Base-by-base conservation (phyloP, 1,140 invertebrate genomes). In the Drosophila saltans region DNA sequence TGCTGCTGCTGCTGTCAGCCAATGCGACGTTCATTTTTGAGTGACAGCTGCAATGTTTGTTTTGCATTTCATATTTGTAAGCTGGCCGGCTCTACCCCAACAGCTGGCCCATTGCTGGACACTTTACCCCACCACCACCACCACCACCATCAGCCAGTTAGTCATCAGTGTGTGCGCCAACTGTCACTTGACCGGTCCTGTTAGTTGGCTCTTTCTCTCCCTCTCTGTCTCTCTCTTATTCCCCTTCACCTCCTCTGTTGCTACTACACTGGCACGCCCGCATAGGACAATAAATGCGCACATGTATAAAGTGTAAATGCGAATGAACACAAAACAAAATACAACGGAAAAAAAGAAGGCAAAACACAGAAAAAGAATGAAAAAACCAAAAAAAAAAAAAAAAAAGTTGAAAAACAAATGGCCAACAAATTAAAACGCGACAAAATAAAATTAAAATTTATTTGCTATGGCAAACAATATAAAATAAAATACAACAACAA, bases 21-120 rank as follows among this genome's bases (percentile, higher is more conserved):
- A 78, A 41, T 82, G 75, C 82, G 75, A 82, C 83, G 72, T 85
- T 88, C 80, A 88, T 86, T 86, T 88, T 88, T 88, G 84, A 88
- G 84, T 89, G 84, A 88, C 84, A 89, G 84, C 84, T 88, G 84
- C 84, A 89, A 88, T 89, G 84, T 89, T 88, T 88, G 77, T 88
- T 88, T 88, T 88, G 84, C 84, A 88, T 88, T 89, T 88, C 84
- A 89, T 89, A 88, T 88, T 88, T 88, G 83, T 80, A 63, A 72
- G 70, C 70, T 59, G 61, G 66, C 63, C 75, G 59, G 33, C 33
- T 6, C 33, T 36, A 36, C 33, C 33, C 33, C 3, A 36, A 36
- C 33, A 36, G 33, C 33, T 36, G 6, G 33, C 33, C 33, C 33
- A 36, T 36, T 36, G 33, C 33, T 36, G 33, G 33, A 36, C 33